A percentile compares a stretch with the other conserved stretches of the same genome.
Conservation (phyloP, 2,113 vertebrate species). For the Tetraodon nigroviridis region DNA sequence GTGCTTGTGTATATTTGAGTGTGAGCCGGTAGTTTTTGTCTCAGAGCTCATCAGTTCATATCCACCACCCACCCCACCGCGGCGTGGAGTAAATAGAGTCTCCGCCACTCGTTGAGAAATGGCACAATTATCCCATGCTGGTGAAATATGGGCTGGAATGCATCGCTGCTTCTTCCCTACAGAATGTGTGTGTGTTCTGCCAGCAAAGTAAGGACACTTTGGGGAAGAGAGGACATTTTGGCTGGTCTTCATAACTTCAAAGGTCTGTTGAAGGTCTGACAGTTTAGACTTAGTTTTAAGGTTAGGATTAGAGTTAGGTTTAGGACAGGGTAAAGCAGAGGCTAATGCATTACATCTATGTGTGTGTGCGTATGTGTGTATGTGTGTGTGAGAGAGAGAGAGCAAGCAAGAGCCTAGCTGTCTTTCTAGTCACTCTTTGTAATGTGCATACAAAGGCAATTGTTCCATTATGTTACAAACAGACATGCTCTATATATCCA, state of each 20-base stretch:
- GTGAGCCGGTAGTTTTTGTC: constrained; percentile 69
- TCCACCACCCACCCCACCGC: constrained; percentile 67
- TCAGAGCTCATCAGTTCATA: constrained; percentile 71
- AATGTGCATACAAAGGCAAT: constrained; percentile 34
- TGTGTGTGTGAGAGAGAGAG: constrained; percentile 16
- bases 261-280: too few species aligned
- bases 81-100: constrained; percentile 74
- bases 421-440: constrained; percentile 33
- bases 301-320: too few species aligned
- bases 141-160: constrained; percentile 72
- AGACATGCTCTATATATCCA: constrained; percentile 2
- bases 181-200: constrained; percentile 32
- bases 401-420: constrained; percentile 2
- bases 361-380: background rate
- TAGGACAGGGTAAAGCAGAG: too few species aligned
- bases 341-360: too few species aligned
- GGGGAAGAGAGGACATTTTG: too few species aligned
- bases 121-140: constrained; percentile 75
- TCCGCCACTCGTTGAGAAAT: constrained; percentile 73
- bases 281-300: too few species aligned
- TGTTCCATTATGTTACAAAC: constrained; percentile 29
- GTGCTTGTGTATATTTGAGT: constrained; percentile 40
- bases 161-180: constrained; percentile 66
- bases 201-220: too few species aligned
- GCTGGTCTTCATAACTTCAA: too few species aligned